phyloP scores from a whole-genome alignment of 1,140 invertebrate species.

The Drosophila ficusphila region DNA sequence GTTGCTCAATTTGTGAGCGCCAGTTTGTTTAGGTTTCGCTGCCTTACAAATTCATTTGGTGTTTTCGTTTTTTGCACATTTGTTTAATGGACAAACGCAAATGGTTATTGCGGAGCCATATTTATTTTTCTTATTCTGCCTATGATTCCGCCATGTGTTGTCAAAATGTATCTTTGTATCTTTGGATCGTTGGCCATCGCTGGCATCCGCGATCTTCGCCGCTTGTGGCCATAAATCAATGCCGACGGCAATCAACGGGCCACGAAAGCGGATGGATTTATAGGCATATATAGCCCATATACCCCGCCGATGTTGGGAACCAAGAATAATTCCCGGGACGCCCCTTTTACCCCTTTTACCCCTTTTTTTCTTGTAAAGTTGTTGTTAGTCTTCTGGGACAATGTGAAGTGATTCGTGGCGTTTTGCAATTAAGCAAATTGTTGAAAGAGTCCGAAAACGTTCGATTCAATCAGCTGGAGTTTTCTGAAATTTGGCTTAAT shows the following conservation, averaged over 20 bases:
- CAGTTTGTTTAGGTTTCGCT: slow-evolving; percentile 11
- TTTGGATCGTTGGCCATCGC: slow-evolving; percentile 18
- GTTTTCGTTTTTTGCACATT: slow-evolving; percentile 42
- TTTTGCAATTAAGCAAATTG: slow-evolving; percentile 47
- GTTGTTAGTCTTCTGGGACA: slow-evolving; percentile 2
- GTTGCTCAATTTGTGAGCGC: slow-evolving; percentile 25
- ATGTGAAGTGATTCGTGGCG: slow-evolving; percentile 24
- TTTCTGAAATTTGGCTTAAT: slow-evolving; percentile 20
- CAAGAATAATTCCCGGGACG: slow-evolving; percentile 17
- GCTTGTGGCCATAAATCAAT: slow-evolving; percentile 47
- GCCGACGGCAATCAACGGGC: slow-evolving; percentile 49
- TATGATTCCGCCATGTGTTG: slow-evolving; percentile 43
- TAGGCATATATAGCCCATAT: slow-evolving; percentile 20
- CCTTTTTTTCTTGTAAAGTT: no score
- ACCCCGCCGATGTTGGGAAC: slow-evolving; percentile 1
- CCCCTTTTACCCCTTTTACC: slow-evolving; percentile 3
- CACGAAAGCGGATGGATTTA: slow-evolving; percentile 39
- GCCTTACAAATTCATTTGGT: slow-evolving; percentile 11
- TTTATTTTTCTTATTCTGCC: not conserved
- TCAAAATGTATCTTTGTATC: slow-evolving; percentile 46
- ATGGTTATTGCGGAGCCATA: slow-evolving; percentile 36
- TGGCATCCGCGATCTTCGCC: slow-evolving; percentile 10
- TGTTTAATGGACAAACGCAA: slow-evolving; percentile 54
- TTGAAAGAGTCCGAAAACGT: slow-evolving; percentile 23
- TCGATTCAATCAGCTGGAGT: slow-evolving; percentile 27